phyloP scores from a whole-genome alignment of 2,888 invertebrate genomes.

The Agapostemon virescens region DNA sequence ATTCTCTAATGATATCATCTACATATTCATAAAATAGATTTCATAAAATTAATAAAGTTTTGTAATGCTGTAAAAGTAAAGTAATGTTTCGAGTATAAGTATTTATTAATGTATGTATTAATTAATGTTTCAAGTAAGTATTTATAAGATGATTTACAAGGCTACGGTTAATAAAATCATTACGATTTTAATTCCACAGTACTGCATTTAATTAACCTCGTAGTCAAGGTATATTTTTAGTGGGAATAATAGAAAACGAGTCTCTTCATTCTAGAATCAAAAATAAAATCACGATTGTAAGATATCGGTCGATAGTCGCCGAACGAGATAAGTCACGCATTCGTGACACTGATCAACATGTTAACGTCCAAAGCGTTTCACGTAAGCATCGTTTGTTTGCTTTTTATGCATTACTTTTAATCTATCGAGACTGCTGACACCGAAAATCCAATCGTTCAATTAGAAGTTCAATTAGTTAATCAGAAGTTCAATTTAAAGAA shows the following conservation, averaged over 20 bases:
- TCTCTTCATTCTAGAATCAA: background rate
- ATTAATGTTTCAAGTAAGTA: too few relatives aligned
- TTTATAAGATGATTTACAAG: too few relatives aligned
- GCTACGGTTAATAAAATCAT: too few relatives aligned
- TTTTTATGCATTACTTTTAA: background rate
- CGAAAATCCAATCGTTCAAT: background rate
- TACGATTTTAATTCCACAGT: too few relatives aligned
- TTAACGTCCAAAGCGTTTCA: background rate
- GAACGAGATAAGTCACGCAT: background rate
- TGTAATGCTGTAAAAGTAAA: too few relatives aligned
- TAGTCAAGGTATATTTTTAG: background rate
- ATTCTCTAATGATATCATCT: too few relatives aligned
- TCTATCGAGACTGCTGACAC: background rate
- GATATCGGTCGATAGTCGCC: background rate
- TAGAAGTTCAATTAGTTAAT: too few relatives aligned
- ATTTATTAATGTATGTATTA: too few relatives aligned
- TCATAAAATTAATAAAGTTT: too few relatives aligned
- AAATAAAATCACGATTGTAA: background rate
- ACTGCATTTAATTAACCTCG: background rate
- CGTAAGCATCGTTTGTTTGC: background rate
- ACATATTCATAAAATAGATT: too few relatives aligned
- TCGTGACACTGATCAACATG: background rate
- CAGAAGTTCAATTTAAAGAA: too few relatives aligned
- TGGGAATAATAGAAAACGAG: background rate
- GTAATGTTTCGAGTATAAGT: too few relatives aligned